These are phyloP conservation scores for Tyria jacobaeae DNA, from an alignment of 2,888 invertebrate species.

Conservation along the genomic window DNA sequence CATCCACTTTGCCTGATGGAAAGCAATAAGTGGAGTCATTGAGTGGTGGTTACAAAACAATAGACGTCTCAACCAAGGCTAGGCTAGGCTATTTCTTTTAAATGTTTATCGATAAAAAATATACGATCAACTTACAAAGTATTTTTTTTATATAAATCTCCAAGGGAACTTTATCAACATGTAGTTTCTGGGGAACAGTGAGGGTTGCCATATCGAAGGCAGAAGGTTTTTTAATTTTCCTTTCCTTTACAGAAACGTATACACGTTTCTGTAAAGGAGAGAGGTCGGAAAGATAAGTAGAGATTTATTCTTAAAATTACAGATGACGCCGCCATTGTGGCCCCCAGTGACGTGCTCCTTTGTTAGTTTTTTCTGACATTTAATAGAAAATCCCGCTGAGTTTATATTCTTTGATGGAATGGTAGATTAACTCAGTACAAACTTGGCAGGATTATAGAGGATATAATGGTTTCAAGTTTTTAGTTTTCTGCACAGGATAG, in stretches of 20 bases:
- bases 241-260: conserved; percentile 26
- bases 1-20: no score
- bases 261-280: no score
- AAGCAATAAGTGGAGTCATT: no score
- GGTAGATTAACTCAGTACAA: conserved; percentile 40
- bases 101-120: conserved; percentile 17
- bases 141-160: not conserved
- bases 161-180: conserved; percentile 1
- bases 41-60: conserved; percentile 18
- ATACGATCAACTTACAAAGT: not conserved
- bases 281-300: conserved; percentile 34
- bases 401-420: conserved; percentile 23
- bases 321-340: conserved; percentile 35
- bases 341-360: conserved; percentile 15
- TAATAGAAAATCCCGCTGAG: conserved; percentile 37
- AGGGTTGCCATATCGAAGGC: conserved; percentile 2
- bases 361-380: conserved; percentile 41
- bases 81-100: conserved; percentile 25
- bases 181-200: conserved; percentile 10
- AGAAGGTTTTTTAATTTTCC: conserved; percentile 17
- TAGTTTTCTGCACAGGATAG: conserved; percentile 9
- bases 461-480: conserved; percentile 28
- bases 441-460: conserved; percentile 35
- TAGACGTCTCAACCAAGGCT: conserved; percentile 25
- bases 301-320: conserved; percentile 41